phyloP scores from a whole-genome alignment of 1,140 invertebrate genomes.

The Rhagoletis zephyria region DNA sequence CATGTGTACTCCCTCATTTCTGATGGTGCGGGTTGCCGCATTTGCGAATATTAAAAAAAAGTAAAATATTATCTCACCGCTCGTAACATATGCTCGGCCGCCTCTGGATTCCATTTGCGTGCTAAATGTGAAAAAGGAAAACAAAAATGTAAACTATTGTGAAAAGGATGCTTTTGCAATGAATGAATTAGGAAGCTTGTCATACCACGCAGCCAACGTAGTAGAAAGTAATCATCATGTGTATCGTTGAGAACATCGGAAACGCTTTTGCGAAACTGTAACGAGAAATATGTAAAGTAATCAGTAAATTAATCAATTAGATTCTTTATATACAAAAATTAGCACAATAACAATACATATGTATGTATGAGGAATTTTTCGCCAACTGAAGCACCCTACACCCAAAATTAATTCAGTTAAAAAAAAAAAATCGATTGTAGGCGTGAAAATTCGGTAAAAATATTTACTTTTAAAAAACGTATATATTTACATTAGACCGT shows the following conservation, averaged over 20 bases:
- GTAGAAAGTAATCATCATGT: conserved; percentile 84
- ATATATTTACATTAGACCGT: too few relatives aligned
- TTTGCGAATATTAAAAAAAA: too few relatives aligned
- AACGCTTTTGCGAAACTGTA: conserved; percentile 82
- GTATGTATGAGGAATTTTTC: too few relatives aligned
- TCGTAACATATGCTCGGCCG: conserved; percentile 89
- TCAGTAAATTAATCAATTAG: background rate
- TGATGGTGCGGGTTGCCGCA: too few relatives aligned
- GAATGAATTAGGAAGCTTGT: background rate
- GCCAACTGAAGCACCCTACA: too few relatives aligned
- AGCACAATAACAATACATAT: too few relatives aligned
- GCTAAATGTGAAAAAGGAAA: conserved; percentile 75
- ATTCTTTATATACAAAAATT: too few relatives aligned
- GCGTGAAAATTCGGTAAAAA: too few relatives aligned
- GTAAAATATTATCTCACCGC: conserved; percentile 77
- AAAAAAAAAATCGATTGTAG: too few relatives aligned
- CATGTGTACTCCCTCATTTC: too few relatives aligned
- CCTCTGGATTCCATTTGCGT: conserved; percentile 84
- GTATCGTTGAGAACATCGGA: conserved; percentile 80
- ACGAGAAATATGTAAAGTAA: conserved; percentile 60
- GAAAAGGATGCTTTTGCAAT: conserved; percentile 47
- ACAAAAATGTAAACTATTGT: background rate
- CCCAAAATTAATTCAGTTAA: too few relatives aligned
- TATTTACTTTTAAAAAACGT: too few relatives aligned
- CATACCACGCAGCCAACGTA: conserved; percentile 87